Percentiles rank a stretch among this genome's conserved stretches.
Conservation (phyloP, 1,140 invertebrate genomes). For the Holotrichia oblita region DNA sequence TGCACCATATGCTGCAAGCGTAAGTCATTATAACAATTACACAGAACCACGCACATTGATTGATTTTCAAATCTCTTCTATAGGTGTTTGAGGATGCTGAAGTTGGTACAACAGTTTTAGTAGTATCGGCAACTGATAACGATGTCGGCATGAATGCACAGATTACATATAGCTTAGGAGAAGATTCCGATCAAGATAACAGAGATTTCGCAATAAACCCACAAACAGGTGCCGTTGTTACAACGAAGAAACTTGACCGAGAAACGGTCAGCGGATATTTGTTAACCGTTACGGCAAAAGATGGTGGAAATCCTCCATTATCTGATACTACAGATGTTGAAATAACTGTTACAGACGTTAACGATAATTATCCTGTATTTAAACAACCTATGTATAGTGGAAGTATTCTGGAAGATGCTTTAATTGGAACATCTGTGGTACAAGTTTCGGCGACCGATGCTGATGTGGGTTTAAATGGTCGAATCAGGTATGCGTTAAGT, state of each 20-base stretch:
- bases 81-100: slow-evolving; percentile 89
- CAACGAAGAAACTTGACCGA: slow-evolving; percentile 81
- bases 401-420: slow-evolving; percentile 88
- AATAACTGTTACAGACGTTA: slow-evolving; percentile 92
- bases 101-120: slow-evolving; percentile 89
- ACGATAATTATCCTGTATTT: slow-evolving; percentile 92
- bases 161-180: slow-evolving; percentile 80
- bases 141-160: slow-evolving; percentile 96
- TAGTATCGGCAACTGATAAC: slow-evolving; percentile 92
- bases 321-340: slow-evolving; percentile 95
- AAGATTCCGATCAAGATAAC: slow-evolving; percentile 64
- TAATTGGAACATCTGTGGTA: slow-evolving; percentile 83
- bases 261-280: slow-evolving; percentile 85
- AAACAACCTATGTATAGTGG: slow-evolving; percentile 81
- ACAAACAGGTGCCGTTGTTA: slow-evolving; percentile 91
- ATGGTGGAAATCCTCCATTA: slow-evolving; percentile 88
- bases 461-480: slow-evolving; percentile 90
- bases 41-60: no score
- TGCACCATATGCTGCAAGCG: slow-evolving; percentile 86
- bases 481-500: slow-evolving; percentile 83
- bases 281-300: slow-evolving; percentile 89
- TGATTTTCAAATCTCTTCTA: not conserved
- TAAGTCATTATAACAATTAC: not conserved
- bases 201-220: slow-evolving; percentile 90
- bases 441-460: slow-evolving; percentile 89